phyloP scores from a whole-genome alignment of 1,140 invertebrate species.

The Ridgeia piscesae region DNA sequence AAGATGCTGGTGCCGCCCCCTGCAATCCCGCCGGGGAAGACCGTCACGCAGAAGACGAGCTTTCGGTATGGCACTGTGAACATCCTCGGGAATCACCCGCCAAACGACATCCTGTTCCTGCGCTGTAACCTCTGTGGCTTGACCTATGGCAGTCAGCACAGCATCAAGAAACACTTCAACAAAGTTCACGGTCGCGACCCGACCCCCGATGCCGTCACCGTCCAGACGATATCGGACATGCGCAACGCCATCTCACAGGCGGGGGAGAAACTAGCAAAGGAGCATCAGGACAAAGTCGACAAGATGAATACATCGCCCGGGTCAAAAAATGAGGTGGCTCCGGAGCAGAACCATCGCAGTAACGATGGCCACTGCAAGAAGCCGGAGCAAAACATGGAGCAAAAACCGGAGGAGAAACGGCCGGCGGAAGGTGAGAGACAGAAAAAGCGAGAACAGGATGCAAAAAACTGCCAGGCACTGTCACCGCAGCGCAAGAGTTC shows the following conservation, averaged over 20 bases:
- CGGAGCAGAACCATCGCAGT: neutral
- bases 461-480: neutral
- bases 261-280: neutral
- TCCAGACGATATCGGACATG: slow-evolving; percentile 22
- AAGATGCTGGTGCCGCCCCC: neutral
- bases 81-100: slow-evolving; percentile 16
- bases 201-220: slow-evolving; percentile 15
- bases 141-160: slow-evolving; percentile 24
- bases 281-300: neutral
- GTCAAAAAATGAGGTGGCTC: neutral
- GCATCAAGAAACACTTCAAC: slow-evolving; percentile 28
- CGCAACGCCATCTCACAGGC: slow-evolving; percentile 11
- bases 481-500: neutral
- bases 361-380: neutral
- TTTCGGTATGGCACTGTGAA: neutral
- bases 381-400: neutral
- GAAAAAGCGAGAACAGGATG: neutral
- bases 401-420: neutral
- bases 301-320: too few species aligned
- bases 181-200: slow-evolving; percentile 28
- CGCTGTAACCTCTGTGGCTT: slow-evolving; percentile 28
- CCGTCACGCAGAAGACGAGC: neutral
- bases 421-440: neutral
- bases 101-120: slow-evolving; percentile 21
- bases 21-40: neutral